Conservation (phyloP, 1,140 invertebrate species). For the Rhopalosiphum padi region DNA sequence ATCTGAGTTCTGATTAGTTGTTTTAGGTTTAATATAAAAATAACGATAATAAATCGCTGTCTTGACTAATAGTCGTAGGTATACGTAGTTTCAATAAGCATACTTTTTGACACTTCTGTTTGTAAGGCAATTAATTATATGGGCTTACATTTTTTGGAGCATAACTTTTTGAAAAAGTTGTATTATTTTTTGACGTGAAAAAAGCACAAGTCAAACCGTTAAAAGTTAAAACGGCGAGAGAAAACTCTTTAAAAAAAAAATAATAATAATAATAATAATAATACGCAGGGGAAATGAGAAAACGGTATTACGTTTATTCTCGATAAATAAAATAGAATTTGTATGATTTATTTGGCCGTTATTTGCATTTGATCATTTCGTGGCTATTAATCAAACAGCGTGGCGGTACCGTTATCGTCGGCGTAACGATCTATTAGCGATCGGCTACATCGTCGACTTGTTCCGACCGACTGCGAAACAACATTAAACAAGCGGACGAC, state of each 20-base stretch:
- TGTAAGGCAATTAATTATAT: slow-evolving; percentile 12
- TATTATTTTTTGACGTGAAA: slow-evolving; percentile 4
- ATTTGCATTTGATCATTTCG: slow-evolving; percentile 20
- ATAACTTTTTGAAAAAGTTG: slow-evolving; percentile 15
- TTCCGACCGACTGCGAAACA: background rate
- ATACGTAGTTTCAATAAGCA: background rate
- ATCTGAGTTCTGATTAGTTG: background rate
- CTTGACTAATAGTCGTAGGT: background rate
- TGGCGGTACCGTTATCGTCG: background rate
- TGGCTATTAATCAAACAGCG: background rate
- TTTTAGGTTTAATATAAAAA: background rate
- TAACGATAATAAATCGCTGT: slow-evolving; percentile 29
- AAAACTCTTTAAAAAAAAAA: background rate
- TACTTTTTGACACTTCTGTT: slow-evolving; percentile 36
- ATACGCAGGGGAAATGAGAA: background rate
- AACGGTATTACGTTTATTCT: slow-evolving; percentile 13
- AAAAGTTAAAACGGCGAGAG: background rate
- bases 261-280: background rate
- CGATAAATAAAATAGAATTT: slow-evolving; percentile 26
- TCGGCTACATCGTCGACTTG: background rate
- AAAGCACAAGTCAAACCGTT: background rate
- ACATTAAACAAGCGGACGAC: background rate
- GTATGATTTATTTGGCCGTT: slow-evolving; percentile 34
- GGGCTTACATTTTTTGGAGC: background rate
- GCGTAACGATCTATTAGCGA: background rate